Base-by-base conservation (phyloP, 2,888 invertebrate genomes). In the Acrobasis repandana region DNA sequence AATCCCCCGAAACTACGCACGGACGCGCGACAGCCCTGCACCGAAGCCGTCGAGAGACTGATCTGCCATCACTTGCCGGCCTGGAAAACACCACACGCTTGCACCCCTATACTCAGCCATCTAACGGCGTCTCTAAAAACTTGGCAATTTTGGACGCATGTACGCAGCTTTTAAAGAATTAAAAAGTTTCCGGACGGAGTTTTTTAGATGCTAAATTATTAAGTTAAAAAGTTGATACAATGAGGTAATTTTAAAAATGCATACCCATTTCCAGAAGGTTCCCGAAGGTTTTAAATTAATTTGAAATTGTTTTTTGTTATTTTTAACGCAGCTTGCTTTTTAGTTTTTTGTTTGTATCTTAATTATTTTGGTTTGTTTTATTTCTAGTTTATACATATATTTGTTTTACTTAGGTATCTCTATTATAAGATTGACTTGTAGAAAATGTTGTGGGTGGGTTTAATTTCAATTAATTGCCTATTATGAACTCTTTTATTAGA, bases 61-160 rank as follows among this genome's bases (percentile, higher is more conserved):
- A 67, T 28, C 28, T 28, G 28, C 4, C 63, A 59, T 60, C 38
- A 20, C 56, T 18, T 14, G 43, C 46, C 28, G 49, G 62, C 54
- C 16, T 36, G 43, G 60, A 61, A 60, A 52, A 56, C 18, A 56
- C 43, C 47, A 61, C 56, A 33, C 51, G n/a, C 34, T 51, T 33
- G 56, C 61, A 62, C 60, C 56, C 56, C 58, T 56, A 62, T 62
- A 72, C 67, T 67, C 65, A 70, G 80, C 80, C 82, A 80, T 81
- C 84, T 83, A 80, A 72, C 60, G 70, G 63, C 60, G 57, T 64
- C 64, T 10, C 56, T 9, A 50, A 60, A 76, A 83, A 81, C 80
- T 80, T 79, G 65, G 64, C 66, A 59, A 68, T 73, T 60, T 46
- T 46, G 46, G 16, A 58, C 16, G 51, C 28, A 28, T 10, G 56